phyloP scores from a whole-genome alignment of 1,140 invertebrate genomes.

The Trypoxylus dichotomus region DNA sequence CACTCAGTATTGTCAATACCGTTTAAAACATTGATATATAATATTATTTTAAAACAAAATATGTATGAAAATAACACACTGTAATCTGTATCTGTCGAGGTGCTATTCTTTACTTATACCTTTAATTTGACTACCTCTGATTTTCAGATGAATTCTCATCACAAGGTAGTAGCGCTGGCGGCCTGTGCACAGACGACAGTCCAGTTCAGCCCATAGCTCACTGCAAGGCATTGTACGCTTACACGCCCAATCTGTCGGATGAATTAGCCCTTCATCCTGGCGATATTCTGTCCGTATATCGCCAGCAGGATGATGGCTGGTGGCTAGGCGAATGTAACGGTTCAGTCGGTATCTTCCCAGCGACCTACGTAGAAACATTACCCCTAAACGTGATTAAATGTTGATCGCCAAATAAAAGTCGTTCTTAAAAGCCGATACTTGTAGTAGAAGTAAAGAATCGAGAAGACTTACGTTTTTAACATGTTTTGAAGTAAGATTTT shows the following conservation, averaged over 20 bases:
- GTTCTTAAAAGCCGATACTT: not conserved
- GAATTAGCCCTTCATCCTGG: constrained; percentile 83
- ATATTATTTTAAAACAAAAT: too few relatives aligned
- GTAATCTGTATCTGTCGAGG: too few relatives aligned
- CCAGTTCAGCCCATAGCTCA: constrained; percentile 58
- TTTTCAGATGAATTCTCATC: constrained; percentile 74
- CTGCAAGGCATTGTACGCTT: constrained; percentile 85
- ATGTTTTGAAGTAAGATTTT: not conserved
- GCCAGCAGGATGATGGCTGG: constrained; percentile 93
- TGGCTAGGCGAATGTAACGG: constrained; percentile 90
- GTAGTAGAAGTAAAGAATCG: not conserved
- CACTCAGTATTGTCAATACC: too few relatives aligned
- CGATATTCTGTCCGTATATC: constrained; percentile 84
- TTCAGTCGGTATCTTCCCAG: constrained; percentile 86
- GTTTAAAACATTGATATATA: too few relatives aligned
- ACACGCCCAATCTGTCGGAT: constrained; percentile 84
- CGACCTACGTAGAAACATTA: constrained; percentile 80
- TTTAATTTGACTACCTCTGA: constrained; percentile 8
- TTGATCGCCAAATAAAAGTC: not conserved
- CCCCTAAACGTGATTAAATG: constrained; percentile 29
- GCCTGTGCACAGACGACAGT: constrained; percentile 60
- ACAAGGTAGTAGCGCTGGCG: constrained; percentile 61
- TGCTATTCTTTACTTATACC: too few relatives aligned
- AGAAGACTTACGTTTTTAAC: not conserved
- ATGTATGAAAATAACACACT: too few relatives aligned